Evolutionary conservation across 2,113 vertebrate genomes (phyloP).

Genomic region (Lota lota): DNA sequence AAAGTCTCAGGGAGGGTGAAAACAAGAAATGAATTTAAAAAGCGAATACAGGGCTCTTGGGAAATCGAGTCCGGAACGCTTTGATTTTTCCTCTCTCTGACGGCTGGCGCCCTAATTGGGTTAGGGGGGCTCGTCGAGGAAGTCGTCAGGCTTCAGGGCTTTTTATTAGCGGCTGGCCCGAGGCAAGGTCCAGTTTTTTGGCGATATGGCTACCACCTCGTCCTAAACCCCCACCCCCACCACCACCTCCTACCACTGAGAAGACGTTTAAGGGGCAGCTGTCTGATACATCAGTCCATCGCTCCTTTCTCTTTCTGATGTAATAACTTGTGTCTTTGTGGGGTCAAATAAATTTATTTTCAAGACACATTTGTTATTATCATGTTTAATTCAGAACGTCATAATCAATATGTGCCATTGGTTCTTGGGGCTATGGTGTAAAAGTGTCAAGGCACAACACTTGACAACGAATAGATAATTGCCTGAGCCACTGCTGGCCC

Average conservation of each 20-base stretch:
- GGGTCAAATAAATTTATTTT: slow-evolving; percentile 21
- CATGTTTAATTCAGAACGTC: slow-evolving; percentile 27
- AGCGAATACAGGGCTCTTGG: slow-evolving; percentile 49
- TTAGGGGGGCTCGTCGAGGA: slow-evolving; percentile 63
- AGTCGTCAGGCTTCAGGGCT: slow-evolving; percentile 69
- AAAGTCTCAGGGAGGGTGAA: slow-evolving; percentile 49
- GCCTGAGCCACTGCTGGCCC: slow-evolving; percentile 40
- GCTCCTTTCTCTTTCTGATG: slow-evolving; percentile 24
- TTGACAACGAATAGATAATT: slow-evolving; percentile 9
- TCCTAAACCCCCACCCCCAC: background rate
- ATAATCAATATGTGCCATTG: slow-evolving; percentile 34
- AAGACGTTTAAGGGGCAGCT: slow-evolving; percentile 70
- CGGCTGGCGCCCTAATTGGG: slow-evolving; percentile 66
- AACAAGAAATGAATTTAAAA: slow-evolving; percentile 61
- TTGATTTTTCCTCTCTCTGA: slow-evolving; percentile 56
- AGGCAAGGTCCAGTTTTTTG: slow-evolving; percentile 33
- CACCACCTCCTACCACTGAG: slow-evolving; percentile 53
- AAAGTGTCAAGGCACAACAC: background rate
- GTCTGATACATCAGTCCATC: slow-evolving; percentile 58
- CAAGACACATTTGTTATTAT: slow-evolving; percentile 25
- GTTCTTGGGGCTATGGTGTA: slow-evolving; percentile 24
- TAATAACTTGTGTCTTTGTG: slow-evolving; percentile 41
- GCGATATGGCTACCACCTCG: slow-evolving; percentile 39
- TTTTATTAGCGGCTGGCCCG: slow-evolving; percentile 64
- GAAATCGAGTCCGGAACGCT: slow-evolving; percentile 60